Evolutionary conservation across 1,140 invertebrate genomes (phyloP).

Genomic region (Formica selysi): DNA sequence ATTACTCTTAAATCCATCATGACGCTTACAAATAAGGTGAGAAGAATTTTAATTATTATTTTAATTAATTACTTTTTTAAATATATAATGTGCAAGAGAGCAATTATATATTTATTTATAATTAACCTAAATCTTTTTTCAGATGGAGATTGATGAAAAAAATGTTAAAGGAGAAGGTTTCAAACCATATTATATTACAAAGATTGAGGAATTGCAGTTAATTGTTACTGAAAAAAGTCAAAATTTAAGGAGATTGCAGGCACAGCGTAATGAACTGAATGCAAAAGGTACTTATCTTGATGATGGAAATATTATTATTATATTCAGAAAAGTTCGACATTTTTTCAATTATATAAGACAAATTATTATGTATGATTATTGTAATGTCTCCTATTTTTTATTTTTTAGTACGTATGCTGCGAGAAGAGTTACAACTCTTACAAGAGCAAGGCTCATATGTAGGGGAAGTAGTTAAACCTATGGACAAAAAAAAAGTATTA

Average conservation of each 20-base stretch:
- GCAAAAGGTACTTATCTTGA: slow-evolving; percentile 93
- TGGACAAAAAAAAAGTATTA: slow-evolving; percentile 99
- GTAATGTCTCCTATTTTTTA: slow-evolving; percentile 37
- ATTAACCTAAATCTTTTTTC: slow-evolving; percentile 53
- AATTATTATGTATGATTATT: slow-evolving; percentile 2
- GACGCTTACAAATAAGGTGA: slow-evolving; percentile 84
- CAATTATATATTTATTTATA: slow-evolving; percentile 22
- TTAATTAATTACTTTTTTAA: not conserved
- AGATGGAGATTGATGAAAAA: slow-evolving; percentile 96
- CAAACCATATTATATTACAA: slow-evolving; percentile 97
- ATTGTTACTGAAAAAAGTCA: slow-evolving; percentile 99
- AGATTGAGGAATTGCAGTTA: slow-evolving; percentile 98
- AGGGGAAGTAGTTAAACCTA: slow-evolving; percentile 99
- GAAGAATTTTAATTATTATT: not conserved
- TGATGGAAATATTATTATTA: not conserved
- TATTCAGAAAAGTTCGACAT: slow-evolving; percentile 7
- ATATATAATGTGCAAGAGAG: not conserved
- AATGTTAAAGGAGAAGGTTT: slow-evolving; percentile 94
- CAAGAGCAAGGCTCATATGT: slow-evolving; percentile 99
- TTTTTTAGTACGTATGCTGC: slow-evolving; percentile 95
- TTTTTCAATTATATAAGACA: not conserved
- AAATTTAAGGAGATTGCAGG: slow-evolving; percentile 98
- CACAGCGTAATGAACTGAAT: slow-evolving; percentile 99
- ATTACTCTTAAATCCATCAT: slow-evolving; percentile 66
- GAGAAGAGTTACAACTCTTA: slow-evolving; percentile 98